Percentiles rank a stretch among this genome's conserved stretches.
phyloP scores from a whole-genome alignment of 2,797 vertebrate species.

The Macropodus opercularis region DNA sequence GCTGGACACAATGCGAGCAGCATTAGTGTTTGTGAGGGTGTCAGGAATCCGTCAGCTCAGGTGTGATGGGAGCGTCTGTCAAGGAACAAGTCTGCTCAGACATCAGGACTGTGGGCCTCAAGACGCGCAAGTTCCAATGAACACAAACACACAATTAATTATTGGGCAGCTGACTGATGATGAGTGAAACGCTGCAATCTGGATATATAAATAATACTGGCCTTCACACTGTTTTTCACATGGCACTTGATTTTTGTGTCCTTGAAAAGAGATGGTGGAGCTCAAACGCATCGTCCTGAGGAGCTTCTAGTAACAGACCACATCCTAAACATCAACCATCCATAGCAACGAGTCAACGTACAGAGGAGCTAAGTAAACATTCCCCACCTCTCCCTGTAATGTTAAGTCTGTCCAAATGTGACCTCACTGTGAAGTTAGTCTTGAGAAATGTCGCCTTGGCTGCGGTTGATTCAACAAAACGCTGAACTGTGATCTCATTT shows the following conservation, averaged over 20 bases:
- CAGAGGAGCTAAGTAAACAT: not conserved
- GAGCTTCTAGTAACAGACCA: not conserved
- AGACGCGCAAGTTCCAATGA: too few relatives aligned
- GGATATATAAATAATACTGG: too few relatives aligned
- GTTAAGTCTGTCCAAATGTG: not conserved
- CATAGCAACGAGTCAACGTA: not conserved
- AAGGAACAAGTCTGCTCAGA: conserved; percentile 3
- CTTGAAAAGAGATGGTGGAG: too few relatives aligned
- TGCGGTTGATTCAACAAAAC: not conserved
- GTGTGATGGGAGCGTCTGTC: conserved; percentile 19
- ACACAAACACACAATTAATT: too few relatives aligned
- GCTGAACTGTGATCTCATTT: not conserved
- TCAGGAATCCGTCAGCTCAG: conserved; percentile 46
- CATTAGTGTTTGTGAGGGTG: conserved; percentile 18
- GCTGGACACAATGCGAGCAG: conserved; percentile 36
- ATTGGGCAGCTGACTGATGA: too few relatives aligned
- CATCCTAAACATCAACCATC: not conserved
- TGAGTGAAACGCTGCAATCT: too few relatives aligned
- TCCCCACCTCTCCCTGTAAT: too few relatives aligned
- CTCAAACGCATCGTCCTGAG: not conserved
- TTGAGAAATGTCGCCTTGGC: not conserved
- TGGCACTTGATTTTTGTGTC: too few relatives aligned
- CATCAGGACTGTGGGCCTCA: too few relatives aligned
- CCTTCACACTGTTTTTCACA: too few relatives aligned
- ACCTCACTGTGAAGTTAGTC: not conserved